Percentiles rank a stretch among this genome's conserved stretches.
Conservation (phyloP, 1,140 invertebrate genomes). For the Zaprionus ghesquierei region DNA sequence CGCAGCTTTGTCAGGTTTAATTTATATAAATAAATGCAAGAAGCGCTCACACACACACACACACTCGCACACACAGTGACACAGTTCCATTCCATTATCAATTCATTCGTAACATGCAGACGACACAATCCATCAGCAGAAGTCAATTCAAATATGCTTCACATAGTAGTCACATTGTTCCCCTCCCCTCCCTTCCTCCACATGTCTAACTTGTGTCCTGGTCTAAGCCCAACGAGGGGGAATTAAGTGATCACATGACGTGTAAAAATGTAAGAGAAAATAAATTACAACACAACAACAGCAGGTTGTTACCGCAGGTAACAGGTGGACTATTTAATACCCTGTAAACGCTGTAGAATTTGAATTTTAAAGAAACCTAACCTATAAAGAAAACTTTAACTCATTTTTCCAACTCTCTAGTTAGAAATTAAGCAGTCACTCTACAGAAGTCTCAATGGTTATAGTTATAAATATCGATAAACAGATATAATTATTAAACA, state of each 20-base stretch:
- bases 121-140: conserved; percentile 30
- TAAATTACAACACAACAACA: conserved; percentile 14
- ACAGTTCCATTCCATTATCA: conserved; percentile 22
- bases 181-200: neutral
- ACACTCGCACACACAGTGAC: too few relatives aligned
- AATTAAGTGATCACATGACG: conserved; percentile 23
- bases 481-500: too few relatives aligned
- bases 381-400: too few relatives aligned
- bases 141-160: conserved; percentile 34
- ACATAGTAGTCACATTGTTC: neutral
- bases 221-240: neutral
- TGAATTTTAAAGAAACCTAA: too few relatives aligned
- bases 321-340: neutral
- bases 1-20: conserved; percentile 13
- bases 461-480: too few relatives aligned
- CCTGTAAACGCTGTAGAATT: neutral
- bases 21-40: conserved; percentile 20
- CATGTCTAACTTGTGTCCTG: neutral
- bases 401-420: too few relatives aligned
- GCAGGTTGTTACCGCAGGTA: neutral
- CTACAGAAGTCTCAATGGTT: too few relatives aligned
- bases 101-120: conserved; percentile 19
- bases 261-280: conserved; percentile 17
- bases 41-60: too few relatives aligned
- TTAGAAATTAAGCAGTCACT: too few relatives aligned